Conservation (phyloP, 2,113 vertebrate species). For the Halichoeres trimaculatus region DNA sequence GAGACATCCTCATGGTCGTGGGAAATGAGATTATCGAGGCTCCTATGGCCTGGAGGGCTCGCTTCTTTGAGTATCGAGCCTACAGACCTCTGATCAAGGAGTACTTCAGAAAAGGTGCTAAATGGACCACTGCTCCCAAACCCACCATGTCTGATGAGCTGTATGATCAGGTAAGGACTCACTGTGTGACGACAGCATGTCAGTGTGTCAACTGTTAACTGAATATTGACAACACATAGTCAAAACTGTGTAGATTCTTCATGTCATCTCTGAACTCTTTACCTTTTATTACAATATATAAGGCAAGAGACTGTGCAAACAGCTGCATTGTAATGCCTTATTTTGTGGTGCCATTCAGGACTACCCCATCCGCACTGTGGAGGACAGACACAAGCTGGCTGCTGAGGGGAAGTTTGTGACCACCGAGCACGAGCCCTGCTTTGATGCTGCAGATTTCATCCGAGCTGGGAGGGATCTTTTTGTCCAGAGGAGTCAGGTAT, state of each 20-base stretch:
- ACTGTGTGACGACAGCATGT: too few relatives aligned
- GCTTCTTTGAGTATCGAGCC: conserved; percentile 98
- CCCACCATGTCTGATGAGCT: conserved; percentile 95
- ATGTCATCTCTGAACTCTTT: conserved; percentile 4
- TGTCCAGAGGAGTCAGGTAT: conserved; percentile 97
- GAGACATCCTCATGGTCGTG: conserved; percentile 96
- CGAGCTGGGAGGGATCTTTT: conserved; percentile 97
- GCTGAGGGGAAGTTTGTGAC: conserved; percentile 98
- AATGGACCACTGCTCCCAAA: conserved; percentile 98
- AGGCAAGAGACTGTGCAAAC: neutral
- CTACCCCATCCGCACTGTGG: conserved; percentile 93
- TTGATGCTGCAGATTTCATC: conserved; percentile 98
- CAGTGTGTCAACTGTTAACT: too few relatives aligned
- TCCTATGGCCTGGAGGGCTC: conserved; percentile 98
- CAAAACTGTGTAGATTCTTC: neutral
- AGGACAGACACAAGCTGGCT: conserved; percentile 95
- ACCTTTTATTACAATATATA: too few relatives aligned
- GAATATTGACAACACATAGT: neutral
- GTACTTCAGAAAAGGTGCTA: conserved; percentile 94
- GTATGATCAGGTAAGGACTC: conserved; percentile 90
- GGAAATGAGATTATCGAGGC: conserved; percentile 99
- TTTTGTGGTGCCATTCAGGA: conserved; percentile 78
- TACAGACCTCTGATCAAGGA: conserved; percentile 96
- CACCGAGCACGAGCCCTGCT: conserved; percentile 97
- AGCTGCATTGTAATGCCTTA: neutral